A percentile compares a stretch with the other conserved stretches of the same genome.
Conservation (phyloP, 2,113 vertebrate species). For the Nyctereutes procyonoides region DNA sequence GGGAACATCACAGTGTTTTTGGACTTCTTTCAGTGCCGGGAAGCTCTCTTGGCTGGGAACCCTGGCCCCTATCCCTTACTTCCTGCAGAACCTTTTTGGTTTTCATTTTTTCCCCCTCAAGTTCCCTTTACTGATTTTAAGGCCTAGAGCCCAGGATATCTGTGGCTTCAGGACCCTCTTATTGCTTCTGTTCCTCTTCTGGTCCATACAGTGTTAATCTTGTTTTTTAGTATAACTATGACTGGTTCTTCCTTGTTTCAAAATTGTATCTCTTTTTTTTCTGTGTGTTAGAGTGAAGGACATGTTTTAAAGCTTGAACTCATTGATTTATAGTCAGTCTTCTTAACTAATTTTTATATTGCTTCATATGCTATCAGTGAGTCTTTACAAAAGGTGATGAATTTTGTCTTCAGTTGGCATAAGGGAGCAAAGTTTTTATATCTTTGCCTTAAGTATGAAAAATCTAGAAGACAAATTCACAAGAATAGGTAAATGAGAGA, state of each 20-base stretch:
- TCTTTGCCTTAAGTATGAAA: conserved; percentile 4
- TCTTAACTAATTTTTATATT: conserved; percentile 11
- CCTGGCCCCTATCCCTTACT: neutral
- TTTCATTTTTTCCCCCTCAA: neutral
- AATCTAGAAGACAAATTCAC: neutral
- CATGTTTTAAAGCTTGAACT: conserved; percentile 34
- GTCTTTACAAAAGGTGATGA: neutral
- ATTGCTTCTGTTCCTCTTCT: neutral
- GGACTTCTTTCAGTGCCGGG: neutral
- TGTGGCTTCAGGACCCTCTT: neutral
- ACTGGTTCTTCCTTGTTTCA: neutral
- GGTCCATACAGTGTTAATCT: neutral
- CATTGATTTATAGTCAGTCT: neutral
- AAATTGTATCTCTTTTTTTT: neutral
- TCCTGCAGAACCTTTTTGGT: neutral
- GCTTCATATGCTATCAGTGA: neutral
- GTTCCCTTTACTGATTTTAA: neutral
- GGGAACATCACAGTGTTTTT: neutral
- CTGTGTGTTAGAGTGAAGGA: neutral
- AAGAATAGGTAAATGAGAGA: neutral
- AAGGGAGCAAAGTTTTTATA: neutral
- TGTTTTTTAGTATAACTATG: neutral
- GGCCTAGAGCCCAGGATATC: neutral
- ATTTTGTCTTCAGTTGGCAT: neutral
- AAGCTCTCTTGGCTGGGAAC: neutral